Evolutionary conservation across 2,888 invertebrate genomes (phyloP), one percentile per base, ranked within the genome.

Genomic region (Agrotis exclamationis): DNA sequence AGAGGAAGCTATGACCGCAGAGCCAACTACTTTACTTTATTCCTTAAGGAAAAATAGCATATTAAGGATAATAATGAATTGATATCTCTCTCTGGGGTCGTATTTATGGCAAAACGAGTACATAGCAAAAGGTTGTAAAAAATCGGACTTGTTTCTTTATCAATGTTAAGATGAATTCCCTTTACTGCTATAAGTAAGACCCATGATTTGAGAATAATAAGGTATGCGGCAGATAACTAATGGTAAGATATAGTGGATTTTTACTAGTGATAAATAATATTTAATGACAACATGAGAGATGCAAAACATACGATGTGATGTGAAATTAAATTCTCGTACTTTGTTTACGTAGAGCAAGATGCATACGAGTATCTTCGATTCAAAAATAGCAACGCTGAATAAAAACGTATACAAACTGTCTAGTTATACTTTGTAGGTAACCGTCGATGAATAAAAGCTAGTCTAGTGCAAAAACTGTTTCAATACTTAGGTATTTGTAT

Each of bases 31-130:
- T 63, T 62, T 33, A 68, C 33, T 70, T 65, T 68, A 78, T 75
- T 64, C 22, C 50, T 5, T 45, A 69, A 50, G 54, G 66, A 74
- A 73, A 3, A 47, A 14, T 11, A 63, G 28, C n/a, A 59, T 67
- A 54, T n/a, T 70, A 57, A 65, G 39, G 53, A 76, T 59, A 58
- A 74, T 45, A 71, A 72, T 62, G 39, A 70, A 74, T 59, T 14
- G 44, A 60, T 69, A 51, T 50, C 20, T 54, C 45, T 63, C 39
- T 65, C 18, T 57, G 48, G 20, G 22, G 20, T 51, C n/a, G 1
- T 45, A 58, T 70, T 45, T 72, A 60, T 56, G 45, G 18, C 50
- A 74, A 48, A 33, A 13, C 16, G 18, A n/a, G 7, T 22, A 45
- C 7, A 1, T 24, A 51, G 4, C 44, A 18, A 50, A 51, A 16